Evolutionary conservation across 2,888 invertebrate species (phyloP).

Genomic region (Drosophila diplacantha): DNA sequence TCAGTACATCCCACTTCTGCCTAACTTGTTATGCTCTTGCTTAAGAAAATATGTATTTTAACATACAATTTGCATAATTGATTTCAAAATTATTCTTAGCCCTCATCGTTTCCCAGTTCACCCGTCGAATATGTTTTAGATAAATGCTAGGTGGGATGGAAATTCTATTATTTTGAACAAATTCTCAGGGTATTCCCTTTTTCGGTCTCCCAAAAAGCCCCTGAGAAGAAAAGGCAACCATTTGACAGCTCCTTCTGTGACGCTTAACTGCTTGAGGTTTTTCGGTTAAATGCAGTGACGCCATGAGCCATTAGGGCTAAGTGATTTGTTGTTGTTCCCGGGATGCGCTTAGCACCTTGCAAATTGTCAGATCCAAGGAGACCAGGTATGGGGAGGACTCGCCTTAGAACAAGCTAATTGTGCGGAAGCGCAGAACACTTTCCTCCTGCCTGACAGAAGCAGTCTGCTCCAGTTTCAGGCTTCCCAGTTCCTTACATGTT

Average conservation of each 20-base stretch:
- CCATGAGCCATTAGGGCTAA: constrained; percentile 76
- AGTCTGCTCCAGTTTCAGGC: constrained; percentile 54
- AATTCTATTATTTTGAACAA: no score
- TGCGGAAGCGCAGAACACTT: constrained; percentile 61
- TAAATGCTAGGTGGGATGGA: neutral
- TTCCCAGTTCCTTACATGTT: constrained; percentile 6
- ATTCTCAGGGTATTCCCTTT: neutral
- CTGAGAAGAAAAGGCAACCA: constrained; percentile 59
- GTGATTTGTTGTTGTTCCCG: constrained; percentile 72
- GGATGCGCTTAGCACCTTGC: constrained; percentile 59
- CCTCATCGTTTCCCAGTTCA: neutral
- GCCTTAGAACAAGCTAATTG: constrained; percentile 60
- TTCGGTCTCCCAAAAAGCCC: neutral
- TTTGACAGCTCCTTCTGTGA: constrained; percentile 59
- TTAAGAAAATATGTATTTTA: neutral
- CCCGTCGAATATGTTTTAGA: neutral
- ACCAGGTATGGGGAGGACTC: neutral
- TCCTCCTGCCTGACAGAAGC: constrained; percentile 24
- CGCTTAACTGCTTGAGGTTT: constrained; percentile 70
- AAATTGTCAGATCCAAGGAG: constrained; percentile 53
- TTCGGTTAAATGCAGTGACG: constrained; percentile 68
- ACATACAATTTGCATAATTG: no score
- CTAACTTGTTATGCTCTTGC: neutral
- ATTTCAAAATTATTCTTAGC: neutral
- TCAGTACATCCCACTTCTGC: constrained; percentile 7